Base-by-base conservation (phyloP, 2,888 invertebrate genomes). In the Serripes groenlandicus region DNA sequence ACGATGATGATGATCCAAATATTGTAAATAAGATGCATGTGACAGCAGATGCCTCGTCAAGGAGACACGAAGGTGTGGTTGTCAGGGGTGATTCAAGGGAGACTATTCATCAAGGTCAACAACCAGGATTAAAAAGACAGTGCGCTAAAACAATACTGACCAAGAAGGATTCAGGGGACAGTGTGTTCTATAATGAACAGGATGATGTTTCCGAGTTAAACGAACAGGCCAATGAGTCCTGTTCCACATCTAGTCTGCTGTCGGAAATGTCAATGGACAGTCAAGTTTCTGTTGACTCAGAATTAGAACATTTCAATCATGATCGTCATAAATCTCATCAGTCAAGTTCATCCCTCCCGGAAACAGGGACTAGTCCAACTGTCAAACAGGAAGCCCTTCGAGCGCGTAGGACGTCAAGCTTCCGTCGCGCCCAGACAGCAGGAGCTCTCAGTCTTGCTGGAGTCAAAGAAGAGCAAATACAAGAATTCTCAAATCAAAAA, bases 381-480 rank as follows among this genome's bases (percentile, higher is more conserved):
- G 70, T 85, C 21, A 81, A 85, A 54, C 74, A 83, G 52, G 82
- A 76, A 5, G 78, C 80, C 21, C 82, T 82, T 42, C 74, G 86
- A 52, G 83, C 86, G 9, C 76, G 79, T 26, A 62, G 86, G 56
- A 90, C 88, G 23, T 88, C 88, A n/a, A 90, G 90, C 81, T 90
- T 90, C 70, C 82, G 82, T 37, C 83, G 86, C 54, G 90, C 90
- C 0, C 85, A 85, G 62, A 85, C 88, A 75, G 75, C 74, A 30
- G 90, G 88, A 42, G 54, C 85, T 35, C 30, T 82, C 11, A 70
- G 81, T 42, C 34, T 60, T 4, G 42, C 35, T 21, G 52, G n/a
- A 11, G 9, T 21, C 30, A 26, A 35, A 35, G 73, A 83, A 64
- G 68, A 81, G 2, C 54, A 52, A 15, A 64, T 78, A n/a, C 60